phyloP scores from a whole-genome alignment of 2,888 invertebrate species.

The Brachypalpus laphriformis region DNA sequence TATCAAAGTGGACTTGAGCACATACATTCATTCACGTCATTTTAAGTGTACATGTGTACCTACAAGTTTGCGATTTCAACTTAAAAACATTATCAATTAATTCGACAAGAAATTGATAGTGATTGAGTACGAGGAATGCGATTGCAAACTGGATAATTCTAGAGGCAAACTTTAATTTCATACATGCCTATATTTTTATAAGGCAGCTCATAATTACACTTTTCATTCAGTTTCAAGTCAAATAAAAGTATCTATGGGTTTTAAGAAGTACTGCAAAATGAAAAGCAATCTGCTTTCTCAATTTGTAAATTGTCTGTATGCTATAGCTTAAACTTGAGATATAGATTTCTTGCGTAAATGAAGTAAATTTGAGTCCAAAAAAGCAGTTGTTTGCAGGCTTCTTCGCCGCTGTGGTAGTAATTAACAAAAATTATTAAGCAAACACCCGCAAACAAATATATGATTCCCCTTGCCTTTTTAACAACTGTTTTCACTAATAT shows the following conservation, averaged over 20 bases:
- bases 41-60: neutral
- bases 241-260: no score
- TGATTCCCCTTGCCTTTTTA: neutral
- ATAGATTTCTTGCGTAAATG: neutral
- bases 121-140: neutral
- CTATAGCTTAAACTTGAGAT: no score
- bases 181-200: no score
- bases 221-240: no score
- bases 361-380: no score
- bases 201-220: no score
- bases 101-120: neutral
- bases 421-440: conserved; percentile 6
- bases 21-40: neutral
- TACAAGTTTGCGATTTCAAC: neutral
- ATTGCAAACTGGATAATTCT: neutral
- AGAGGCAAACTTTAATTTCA: no score
- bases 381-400: no score
- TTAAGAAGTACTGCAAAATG: no score
- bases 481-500: conserved; percentile 39
- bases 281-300: no score
- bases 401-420: neutral
- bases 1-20: neutral
- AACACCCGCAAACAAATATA: conserved; percentile 22
- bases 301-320: no score
- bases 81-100: neutral